Evolutionary conservation across 2,888 invertebrate genomes (phyloP).

Genomic region (Diarsia dahlii): DNA sequence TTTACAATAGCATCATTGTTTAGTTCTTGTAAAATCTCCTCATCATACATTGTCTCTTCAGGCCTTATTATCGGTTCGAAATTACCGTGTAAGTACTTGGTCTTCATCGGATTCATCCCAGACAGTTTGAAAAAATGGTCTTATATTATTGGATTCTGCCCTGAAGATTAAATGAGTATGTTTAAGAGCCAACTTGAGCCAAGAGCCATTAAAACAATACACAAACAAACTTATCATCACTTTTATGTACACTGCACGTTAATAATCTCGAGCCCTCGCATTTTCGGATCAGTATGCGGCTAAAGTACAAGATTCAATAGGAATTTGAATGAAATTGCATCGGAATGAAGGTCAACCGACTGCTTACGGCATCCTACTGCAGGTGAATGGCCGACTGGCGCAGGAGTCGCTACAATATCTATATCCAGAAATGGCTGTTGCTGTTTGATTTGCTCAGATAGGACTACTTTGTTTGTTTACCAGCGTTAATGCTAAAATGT

Average conservation of each 20-base stretch:
- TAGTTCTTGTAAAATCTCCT: conserved; percentile 6
- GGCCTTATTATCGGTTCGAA: not conserved
- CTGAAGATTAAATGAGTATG: not conserved
- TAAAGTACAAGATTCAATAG: conserved; percentile 55
- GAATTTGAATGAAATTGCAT: conserved; percentile 65
- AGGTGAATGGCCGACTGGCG: conserved; percentile 68
- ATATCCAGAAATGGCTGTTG: conserved; percentile 55
- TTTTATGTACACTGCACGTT: conserved; percentile 29
- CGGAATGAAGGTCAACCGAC: conserved; percentile 66
- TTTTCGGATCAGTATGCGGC: conserved; percentile 39
- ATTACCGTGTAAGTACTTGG: not conserved
- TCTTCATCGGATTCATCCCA: not conserved
- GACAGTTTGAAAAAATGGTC: not conserved
- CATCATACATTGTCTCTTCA: not conserved
- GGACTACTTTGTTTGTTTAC: conserved; percentile 19
- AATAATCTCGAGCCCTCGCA: conserved; percentile 19
- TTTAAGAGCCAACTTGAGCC: not conserved
- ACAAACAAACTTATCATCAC: conserved; percentile 11
- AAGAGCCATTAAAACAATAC: conserved; percentile 1
- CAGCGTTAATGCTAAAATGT: not conserved
- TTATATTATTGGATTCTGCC: not conserved
- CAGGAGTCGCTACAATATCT: conserved; percentile 62
- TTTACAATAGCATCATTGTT: conserved; percentile 7
- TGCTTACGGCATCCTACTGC: conserved; percentile 68
- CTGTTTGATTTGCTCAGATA: conserved; percentile 46